These are phyloP conservation scores for Sturnus vulgaris DNA, from an alignment of 2,113 vertebrate species.

Conservation along the genomic window DNA sequence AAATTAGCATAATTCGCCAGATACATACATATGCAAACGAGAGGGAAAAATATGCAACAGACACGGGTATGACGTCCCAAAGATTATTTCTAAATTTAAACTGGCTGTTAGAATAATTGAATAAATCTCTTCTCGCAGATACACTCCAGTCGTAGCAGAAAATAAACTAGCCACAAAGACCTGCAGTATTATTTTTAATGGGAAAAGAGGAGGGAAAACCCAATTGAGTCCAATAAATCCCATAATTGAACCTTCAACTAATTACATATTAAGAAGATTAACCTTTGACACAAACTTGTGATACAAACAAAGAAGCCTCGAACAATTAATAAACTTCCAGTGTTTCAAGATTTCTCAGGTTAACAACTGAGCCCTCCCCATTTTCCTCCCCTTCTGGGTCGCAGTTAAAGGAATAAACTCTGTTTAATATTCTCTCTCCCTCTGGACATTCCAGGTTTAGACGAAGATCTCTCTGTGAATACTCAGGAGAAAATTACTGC, in stretches of 20 bases:
- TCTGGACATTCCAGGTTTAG: neutral
- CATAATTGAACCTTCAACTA: conserved; percentile 43
- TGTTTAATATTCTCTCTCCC: neutral
- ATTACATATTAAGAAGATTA: conserved; percentile 55
- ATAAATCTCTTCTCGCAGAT: neutral
- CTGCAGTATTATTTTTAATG: neutral
- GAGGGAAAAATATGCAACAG: neutral
- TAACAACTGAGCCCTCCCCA: neutral
- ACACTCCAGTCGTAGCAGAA: neutral
- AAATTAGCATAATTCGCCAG: neutral
- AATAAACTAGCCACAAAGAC: neutral
- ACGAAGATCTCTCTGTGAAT: neutral
- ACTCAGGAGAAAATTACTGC: neutral
- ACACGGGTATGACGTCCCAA: neutral
- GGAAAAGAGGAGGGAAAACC: neutral
- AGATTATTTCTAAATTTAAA: conserved; percentile 15
- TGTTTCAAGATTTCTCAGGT: neutral
- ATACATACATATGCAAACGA: neutral
- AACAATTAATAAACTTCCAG: conserved; percentile 41
- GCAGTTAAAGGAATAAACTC: neutral
- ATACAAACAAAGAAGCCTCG: conserved; percentile 28
- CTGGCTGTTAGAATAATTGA: neutral
- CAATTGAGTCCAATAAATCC: conserved; percentile 37
- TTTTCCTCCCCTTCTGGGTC: neutral
- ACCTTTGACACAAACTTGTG: conserved; percentile 49